Percentiles rank a stretch among this genome's conserved stretches.
These are phyloP conservation scores for Hypocryptadius cinnamomeus DNA, from an alignment of 2,113 vertebrate genomes.

Conservation along the genomic window DNA sequence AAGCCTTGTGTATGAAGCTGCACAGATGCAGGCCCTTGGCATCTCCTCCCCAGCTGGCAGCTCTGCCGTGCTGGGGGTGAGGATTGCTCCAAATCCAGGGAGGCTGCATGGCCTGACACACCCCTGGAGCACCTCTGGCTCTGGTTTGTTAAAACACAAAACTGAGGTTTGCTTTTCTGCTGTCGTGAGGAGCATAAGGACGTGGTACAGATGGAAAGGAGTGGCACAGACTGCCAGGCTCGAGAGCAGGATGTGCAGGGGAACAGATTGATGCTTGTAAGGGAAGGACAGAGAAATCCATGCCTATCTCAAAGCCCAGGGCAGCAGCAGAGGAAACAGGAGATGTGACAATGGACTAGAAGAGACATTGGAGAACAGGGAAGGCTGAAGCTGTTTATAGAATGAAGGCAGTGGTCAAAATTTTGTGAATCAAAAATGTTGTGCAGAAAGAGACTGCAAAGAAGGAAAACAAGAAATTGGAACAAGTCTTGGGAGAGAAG, in stretches of 20 bases:
- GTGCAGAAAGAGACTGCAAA: background rate
- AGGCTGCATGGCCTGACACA: background rate
- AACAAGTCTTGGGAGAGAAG: background rate
- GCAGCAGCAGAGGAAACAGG: background rate
- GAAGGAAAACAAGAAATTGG: background rate
- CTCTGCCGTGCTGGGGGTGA: background rate
- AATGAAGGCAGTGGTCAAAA: background rate
- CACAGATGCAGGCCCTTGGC: accelerated
- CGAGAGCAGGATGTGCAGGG: background rate
- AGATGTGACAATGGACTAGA: background rate
- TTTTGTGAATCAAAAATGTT: background rate
- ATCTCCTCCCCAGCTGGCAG: background rate
- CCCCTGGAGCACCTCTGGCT: background rate
- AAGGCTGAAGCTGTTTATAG: background rate
- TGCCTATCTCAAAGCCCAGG: background rate
- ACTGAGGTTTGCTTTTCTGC: background rate
- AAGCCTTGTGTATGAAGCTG: background rate
- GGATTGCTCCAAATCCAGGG: background rate
- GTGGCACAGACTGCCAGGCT: background rate
- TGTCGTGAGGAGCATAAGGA: background rate
- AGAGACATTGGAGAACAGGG: background rate
- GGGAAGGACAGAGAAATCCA: background rate
- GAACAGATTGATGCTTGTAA: background rate
- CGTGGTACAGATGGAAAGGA: background rate
- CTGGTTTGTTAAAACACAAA: background rate